A percentile compares a stretch with the other conserved stretches of the same genome.
phyloP scores from a whole-genome alignment of 1,140 invertebrate genomes.

The Luehdorfia chinensis region DNA sequence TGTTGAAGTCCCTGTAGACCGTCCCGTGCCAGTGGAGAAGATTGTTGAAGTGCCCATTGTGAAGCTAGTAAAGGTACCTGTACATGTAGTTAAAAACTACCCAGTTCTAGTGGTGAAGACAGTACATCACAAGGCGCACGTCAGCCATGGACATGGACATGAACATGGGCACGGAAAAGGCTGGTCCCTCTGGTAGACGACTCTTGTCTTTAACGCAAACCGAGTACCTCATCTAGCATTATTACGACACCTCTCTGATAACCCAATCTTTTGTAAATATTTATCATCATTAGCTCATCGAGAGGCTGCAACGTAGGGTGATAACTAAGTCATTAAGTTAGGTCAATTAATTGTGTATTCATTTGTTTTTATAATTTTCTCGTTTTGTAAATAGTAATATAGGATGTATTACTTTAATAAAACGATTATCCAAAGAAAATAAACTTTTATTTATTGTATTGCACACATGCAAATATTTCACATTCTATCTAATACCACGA shows the following conservation, averaged over 20 bases:
- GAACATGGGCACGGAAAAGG: conserved; percentile 28
- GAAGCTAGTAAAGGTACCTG: conserved; percentile 57
- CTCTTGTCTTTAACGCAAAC: conserved; percentile 11
- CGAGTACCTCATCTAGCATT: conserved; percentile 1
- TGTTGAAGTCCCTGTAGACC: conserved; percentile 58
- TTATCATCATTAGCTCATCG: conserved; percentile 58
- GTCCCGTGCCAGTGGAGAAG: conserved; percentile 64
- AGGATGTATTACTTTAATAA: conserved; percentile 55
- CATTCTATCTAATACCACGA: too few relatives aligned
- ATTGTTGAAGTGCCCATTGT: conserved; percentile 62
- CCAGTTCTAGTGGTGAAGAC: conserved; percentile 64
- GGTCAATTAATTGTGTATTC: conserved; percentile 42
- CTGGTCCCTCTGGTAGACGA: conserved; percentile 39
- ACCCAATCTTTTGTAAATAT: conserved; percentile 60
- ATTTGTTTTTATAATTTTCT: conserved; percentile 21
- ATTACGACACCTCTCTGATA: conserved; percentile 29
- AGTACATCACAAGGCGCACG: conserved; percentile 55
- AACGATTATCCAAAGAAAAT: conserved; percentile 58
- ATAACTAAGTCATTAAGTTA: conserved; percentile 75
- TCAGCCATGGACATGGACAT: conserved; percentile 30
- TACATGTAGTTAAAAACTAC: conserved; percentile 62
- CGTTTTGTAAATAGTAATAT: conserved; percentile 68
- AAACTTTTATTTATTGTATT: conserved; percentile 29
- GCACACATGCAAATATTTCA: too few relatives aligned
- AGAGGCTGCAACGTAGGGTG: conserved; percentile 71